Conservation (phyloP, 2,888 invertebrate species). For the Drosophila algonquin region DNA sequence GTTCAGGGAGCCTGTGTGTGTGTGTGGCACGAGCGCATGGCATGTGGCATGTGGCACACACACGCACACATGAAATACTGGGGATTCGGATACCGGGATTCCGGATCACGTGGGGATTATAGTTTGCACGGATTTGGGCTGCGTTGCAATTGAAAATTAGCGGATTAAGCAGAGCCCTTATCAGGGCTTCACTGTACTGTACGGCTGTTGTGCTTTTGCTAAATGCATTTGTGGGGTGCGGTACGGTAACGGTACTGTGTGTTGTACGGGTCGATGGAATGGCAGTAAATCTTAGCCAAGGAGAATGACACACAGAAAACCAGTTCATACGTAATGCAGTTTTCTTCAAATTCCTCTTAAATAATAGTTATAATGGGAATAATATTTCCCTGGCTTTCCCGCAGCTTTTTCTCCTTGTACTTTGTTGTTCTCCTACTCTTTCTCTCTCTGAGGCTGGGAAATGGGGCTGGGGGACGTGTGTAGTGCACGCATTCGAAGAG, state of each 20-base stretch:
- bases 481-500: no score
- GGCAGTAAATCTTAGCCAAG: neutral
- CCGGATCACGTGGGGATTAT: slow-evolving; percentile 26
- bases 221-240: neutral
- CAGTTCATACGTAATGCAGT: neutral
- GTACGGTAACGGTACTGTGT: neutral
- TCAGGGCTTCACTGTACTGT: slow-evolving; percentile 5
- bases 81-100: slow-evolving; percentile 15
- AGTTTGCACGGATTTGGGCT: slow-evolving; percentile 32
- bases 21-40: neutral
- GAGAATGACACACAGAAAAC: no score
- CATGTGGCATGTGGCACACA: slow-evolving; percentile 3
- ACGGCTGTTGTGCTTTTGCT: neutral
- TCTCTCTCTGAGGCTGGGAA: neutral
- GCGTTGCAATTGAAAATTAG: slow-evolving; percentile 42
- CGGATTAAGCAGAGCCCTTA: slow-evolving; percentile 23
- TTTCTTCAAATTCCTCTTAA: neutral
- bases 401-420: neutral
- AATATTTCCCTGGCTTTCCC: neutral
- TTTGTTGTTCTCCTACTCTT: no score
- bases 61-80: neutral
- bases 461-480: neutral
- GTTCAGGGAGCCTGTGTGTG: neutral
- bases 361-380: neutral
- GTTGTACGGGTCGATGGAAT: neutral